phyloP scores from a whole-genome alignment of 2,888 invertebrate species.

The Autographa gamma region DNA sequence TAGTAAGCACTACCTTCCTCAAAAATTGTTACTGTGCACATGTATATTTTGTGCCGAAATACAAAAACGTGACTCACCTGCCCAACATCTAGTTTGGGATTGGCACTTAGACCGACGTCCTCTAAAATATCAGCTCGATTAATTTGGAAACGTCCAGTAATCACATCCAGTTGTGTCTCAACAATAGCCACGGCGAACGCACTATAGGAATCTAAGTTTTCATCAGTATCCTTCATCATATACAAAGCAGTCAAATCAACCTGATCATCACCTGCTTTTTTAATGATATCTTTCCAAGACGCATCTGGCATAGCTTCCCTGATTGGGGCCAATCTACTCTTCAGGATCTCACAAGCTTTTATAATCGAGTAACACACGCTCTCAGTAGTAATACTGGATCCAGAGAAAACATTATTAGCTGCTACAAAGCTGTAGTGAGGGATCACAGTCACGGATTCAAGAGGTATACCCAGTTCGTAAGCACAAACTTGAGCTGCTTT shows the following conservation, averaged over 20 bases:
- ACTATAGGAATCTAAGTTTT: conserved; percentile 84
- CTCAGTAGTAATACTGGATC: conserved; percentile 92
- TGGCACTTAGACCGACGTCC: conserved; percentile 91
- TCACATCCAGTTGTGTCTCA: conserved; percentile 91
- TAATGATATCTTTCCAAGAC: conserved; percentile 89
- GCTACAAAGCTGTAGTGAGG: conserved; percentile 88
- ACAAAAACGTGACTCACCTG: conserved; percentile 80
- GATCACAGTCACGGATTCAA: conserved; percentile 90
- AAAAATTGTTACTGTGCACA: too few species aligned
- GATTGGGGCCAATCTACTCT: conserved; percentile 88
- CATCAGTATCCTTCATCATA: conserved; percentile 88
- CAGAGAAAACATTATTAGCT: conserved; percentile 90
- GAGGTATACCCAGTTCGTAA: conserved; percentile 91
- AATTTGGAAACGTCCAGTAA: conserved; percentile 91
- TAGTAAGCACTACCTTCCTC: too few species aligned
- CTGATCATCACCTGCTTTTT: conserved; percentile 85
- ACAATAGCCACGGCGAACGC: conserved; percentile 90
- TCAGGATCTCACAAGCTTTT: conserved; percentile 89
- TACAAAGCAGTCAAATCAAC: conserved; percentile 90
- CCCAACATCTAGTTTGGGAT: conserved; percentile 91
- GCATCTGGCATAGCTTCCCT: conserved; percentile 80
- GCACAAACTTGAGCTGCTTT: conserved; percentile 94
- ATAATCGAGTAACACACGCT: conserved; percentile 87
- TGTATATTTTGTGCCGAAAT: too few species aligned
- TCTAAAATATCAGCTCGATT: conserved; percentile 90